Percentiles rank a stretch among this genome's conserved stretches.
These are phyloP conservation scores for Catocala sponsa DNA, from an alignment of 2,888 invertebrate genomes.

Conservation along the genomic window DNA sequence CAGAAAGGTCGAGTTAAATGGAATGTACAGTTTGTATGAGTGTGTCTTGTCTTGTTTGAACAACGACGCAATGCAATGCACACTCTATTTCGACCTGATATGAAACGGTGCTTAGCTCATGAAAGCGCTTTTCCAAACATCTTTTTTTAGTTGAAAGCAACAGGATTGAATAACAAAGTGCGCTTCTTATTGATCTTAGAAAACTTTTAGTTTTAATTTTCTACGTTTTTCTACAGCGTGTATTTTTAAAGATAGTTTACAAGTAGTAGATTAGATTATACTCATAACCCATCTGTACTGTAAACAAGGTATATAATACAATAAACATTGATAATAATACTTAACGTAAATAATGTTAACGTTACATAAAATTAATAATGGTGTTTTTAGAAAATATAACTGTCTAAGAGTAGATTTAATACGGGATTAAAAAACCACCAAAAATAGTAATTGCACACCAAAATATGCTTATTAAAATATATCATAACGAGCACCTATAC, in stretches of 20 bases:
- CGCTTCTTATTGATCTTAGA: slow-evolving; percentile 68
- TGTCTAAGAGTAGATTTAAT: no score
- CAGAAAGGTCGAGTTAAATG: slow-evolving; percentile 65
- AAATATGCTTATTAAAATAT: no score
- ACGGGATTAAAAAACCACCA: no score
- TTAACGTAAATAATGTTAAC: no score
- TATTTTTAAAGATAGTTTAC: slow-evolving; percentile 34
- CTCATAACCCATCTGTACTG: no score
- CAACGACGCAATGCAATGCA: slow-evolving; percentile 70
- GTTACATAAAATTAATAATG: no score
- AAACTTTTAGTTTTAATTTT: slow-evolving; percentile 49
- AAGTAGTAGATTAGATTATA: no score
- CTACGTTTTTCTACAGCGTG: slow-evolving; percentile 24
- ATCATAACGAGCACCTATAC: no score
- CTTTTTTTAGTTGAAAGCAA: slow-evolving; percentile 68
- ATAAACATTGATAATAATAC: no score
- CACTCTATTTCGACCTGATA: slow-evolving; percentile 78
- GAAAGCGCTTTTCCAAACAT: slow-evolving; percentile 69
- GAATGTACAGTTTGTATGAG: slow-evolving; percentile 80
- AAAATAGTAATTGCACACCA: no score
- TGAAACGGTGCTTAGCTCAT: slow-evolving; percentile 68
- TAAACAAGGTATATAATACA: no score
- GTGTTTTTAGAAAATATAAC: no score
- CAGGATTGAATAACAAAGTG: slow-evolving; percentile 75
- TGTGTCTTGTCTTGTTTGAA: slow-evolving; percentile 81